Evolutionary conservation across 2,888 invertebrate species (phyloP).

Genomic region (Chrysolina oricalcia): DNA sequence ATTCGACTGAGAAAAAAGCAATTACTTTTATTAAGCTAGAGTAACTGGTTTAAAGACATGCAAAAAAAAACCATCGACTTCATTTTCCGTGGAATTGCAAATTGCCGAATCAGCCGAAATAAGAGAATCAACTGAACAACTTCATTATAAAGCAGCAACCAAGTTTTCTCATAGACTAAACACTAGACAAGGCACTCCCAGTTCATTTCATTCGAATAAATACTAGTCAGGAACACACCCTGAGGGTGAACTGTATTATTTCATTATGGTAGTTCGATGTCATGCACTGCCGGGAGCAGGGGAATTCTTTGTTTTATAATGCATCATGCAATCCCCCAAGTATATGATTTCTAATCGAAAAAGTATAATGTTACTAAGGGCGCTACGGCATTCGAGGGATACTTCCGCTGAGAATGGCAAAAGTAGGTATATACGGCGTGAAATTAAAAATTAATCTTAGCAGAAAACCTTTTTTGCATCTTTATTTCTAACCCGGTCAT

Average conservation of each 20-base stretch:
- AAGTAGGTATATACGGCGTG: background rate
- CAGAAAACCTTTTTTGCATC: too few species aligned
- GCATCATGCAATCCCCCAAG: conserved; percentile 12
- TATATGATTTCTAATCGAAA: background rate
- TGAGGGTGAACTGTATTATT: conserved; percentile 10
- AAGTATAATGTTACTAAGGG: conserved; percentile 14
- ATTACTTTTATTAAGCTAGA: too few species aligned
- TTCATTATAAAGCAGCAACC: background rate
- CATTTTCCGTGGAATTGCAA: too few species aligned
- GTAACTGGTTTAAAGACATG: too few species aligned
- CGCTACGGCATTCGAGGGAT: background rate
- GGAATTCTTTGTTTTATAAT: conserved; percentile 5
- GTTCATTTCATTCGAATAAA: conserved; percentile 10
- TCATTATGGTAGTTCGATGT: background rate
- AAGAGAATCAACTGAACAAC: background rate
- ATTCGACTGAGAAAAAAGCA: too few species aligned
- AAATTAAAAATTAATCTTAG: background rate
- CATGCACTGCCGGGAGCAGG: background rate
- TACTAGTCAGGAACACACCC: conserved; percentile 8
- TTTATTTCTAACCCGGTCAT: too few species aligned
- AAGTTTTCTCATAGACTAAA: background rate
- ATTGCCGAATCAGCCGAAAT: too few species aligned
- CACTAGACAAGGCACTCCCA: background rate
- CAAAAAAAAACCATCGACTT: too few species aligned
- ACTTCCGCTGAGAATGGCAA: background rate